These are phyloP conservation scores for Euthynnus affinis DNA, from an alignment of 2,797 vertebrate genomes.

Conservation along the genomic window DNA sequence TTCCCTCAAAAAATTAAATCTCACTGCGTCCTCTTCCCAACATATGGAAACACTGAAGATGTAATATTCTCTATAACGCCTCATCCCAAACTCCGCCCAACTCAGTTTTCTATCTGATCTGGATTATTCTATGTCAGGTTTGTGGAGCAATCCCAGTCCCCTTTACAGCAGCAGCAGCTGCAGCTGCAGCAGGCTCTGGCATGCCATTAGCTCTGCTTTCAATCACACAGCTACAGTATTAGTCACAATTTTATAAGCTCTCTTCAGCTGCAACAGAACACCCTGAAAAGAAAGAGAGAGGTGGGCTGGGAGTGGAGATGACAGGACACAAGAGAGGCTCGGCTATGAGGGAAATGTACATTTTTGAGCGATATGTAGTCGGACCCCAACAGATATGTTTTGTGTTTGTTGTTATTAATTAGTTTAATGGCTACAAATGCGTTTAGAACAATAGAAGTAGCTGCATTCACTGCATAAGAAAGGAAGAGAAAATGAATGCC, in stretches of 20 bases:
- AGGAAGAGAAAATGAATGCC: conserved; percentile 15
- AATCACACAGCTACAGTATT: conserved; percentile 63
- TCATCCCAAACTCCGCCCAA: background rate
- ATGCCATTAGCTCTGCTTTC: conserved; percentile 67
- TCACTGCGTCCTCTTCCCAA: background rate
- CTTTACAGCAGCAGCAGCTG: conserved; percentile 17
- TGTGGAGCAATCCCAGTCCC: conserved; percentile 12
- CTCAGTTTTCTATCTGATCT: conserved; percentile 27
- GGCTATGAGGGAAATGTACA: conserved; percentile 20
- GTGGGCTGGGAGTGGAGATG: conserved; percentile 33
- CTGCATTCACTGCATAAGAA: background rate
- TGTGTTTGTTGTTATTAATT: background rate
- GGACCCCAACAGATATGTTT: background rate
- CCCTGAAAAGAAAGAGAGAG: conserved; percentile 35
- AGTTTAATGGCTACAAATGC: background rate
- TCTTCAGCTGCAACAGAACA: conserved; percentile 40
- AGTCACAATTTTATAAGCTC: conserved; percentile 64
- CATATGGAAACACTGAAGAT: background rate
- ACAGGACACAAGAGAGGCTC: conserved; percentile 19
- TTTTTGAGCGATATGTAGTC: background rate
- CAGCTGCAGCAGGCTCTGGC: conserved; percentile 26
- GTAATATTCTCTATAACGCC: background rate
- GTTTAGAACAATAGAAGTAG: background rate
- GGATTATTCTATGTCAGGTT: conserved; percentile 24
- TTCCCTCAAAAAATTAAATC: conserved; percentile 10